Conservation (phyloP, 2,113 vertebrate species). For the Canis aureus region DNA sequence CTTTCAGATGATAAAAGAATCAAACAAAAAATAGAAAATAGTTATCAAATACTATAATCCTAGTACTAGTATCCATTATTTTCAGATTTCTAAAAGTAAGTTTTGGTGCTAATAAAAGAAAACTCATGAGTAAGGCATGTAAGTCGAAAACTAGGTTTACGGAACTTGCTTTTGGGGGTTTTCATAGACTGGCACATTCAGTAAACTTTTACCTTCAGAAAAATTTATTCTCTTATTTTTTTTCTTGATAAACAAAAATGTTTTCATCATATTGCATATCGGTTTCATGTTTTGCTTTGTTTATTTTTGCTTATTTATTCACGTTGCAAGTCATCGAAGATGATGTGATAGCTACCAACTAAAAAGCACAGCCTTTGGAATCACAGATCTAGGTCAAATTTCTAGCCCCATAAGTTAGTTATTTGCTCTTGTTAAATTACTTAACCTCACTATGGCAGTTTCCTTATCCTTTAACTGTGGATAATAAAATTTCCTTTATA, state of each 20-base stretch:
- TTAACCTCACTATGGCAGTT: neutral
- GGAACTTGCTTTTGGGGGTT: neutral
- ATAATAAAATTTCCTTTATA: conserved; percentile 37
- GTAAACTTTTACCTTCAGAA: neutral
- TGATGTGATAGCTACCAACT: neutral
- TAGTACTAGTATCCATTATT: neutral
- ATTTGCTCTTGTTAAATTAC: neutral
- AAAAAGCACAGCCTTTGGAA: neutral
- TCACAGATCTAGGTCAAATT: neutral
- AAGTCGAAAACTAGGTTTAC: neutral
- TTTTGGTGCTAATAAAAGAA: neutral
- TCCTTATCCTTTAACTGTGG: neutral
- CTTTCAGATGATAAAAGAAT: neutral
- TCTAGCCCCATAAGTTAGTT: neutral
- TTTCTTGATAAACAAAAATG: neutral
- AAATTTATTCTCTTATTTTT: neutral
- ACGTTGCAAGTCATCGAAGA: neutral
- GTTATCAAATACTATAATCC: neutral
- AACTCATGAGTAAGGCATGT: neutral
- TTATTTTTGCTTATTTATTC: neutral
- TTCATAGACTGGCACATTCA: neutral
- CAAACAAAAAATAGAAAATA: neutral
- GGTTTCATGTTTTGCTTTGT: neutral
- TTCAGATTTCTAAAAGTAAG: neutral
- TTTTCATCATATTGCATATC: neutral